Evolutionary conservation across 2,888 invertebrate genomes (phyloP).

Genomic region (Apamea epomidion): DNA sequence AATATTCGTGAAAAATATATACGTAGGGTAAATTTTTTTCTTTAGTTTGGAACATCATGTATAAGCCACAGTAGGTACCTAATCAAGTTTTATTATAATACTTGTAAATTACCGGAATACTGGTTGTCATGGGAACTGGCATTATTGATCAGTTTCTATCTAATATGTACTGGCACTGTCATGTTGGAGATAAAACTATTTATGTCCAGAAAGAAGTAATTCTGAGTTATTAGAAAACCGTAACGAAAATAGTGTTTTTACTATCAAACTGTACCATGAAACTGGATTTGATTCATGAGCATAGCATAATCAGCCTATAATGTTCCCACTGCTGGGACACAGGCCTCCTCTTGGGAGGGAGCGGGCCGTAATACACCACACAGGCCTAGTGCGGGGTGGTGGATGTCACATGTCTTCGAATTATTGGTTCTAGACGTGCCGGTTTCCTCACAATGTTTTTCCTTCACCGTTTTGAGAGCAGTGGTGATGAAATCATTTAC

Average conservation of each 20-base stretch:
- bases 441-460: too few relatives aligned
- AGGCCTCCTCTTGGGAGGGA: too few relatives aligned
- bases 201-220: slow-evolving; percentile 6
- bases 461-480: too few relatives aligned
- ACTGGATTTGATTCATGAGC: background rate
- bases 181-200: slow-evolving; percentile 33
- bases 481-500: too few relatives aligned
- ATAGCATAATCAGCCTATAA: too few relatives aligned
- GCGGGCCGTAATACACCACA: too few relatives aligned
- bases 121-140: slow-evolving; percentile 58
- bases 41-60: slow-evolving; percentile 56
- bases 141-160: slow-evolving; percentile 45
- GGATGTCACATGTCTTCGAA: too few relatives aligned
- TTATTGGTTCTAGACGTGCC: too few relatives aligned
- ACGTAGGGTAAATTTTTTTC: too few relatives aligned
- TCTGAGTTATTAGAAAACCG: slow-evolving; percentile 10
- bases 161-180: slow-evolving; percentile 3
- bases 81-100: slow-evolving; percentile 71
- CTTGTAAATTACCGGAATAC: slow-evolving; percentile 46
- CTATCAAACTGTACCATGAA: background rate
- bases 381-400: too few relatives aligned
- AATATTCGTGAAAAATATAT: too few relatives aligned
- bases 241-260: background rate
- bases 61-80: slow-evolving; percentile 60
- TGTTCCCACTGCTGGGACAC: too few relatives aligned